Percentiles rank a stretch among this genome's conserved stretches.
Conservation (phyloP, 2,797 vertebrate genomes). For the Fistularia tabacaria region DNA sequence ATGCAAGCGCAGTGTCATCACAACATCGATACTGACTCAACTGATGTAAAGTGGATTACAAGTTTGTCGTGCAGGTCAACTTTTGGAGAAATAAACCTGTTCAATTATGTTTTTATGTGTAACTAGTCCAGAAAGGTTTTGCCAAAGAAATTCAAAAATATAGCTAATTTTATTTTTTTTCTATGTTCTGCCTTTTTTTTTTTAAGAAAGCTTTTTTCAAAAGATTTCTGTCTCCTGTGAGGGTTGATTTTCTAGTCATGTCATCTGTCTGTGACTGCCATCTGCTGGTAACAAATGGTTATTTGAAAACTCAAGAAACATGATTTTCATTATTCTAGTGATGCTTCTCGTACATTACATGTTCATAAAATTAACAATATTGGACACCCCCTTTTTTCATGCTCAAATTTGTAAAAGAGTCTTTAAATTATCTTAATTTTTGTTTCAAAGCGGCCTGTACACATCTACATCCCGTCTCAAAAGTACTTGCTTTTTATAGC, state of each 20-base stretch:
- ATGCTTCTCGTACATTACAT: no score
- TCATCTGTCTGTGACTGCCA: constrained; percentile 28
- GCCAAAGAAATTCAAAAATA: constrained; percentile 65
- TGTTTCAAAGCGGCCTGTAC: no score
- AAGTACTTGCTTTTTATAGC: no score
- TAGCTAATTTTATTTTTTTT: constrained; percentile 12
- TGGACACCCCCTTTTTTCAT: no score
- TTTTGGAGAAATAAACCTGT: constrained; percentile 18
- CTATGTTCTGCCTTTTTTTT: not conserved
- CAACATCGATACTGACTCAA: constrained; percentile 12
- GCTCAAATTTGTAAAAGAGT: no score
- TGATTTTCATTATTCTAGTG: no score
- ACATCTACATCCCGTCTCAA: no score
- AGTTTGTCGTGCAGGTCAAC: constrained; percentile 40
- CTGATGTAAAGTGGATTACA: not conserved
- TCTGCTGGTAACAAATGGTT: constrained; percentile 31
- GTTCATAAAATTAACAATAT: no score
- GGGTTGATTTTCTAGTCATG: no score
- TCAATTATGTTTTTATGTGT: constrained; percentile 61
- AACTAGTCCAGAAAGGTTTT: constrained; percentile 44
- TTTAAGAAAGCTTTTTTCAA: not conserved
- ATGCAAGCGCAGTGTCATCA: not conserved
- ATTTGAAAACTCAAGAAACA: constrained; percentile 2
- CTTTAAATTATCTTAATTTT: no score
- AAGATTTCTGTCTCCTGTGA: no score